These are phyloP conservation scores for Apoda limacodes DNA, from an alignment of 2,888 invertebrate species.

Conservation along the genomic window DNA sequence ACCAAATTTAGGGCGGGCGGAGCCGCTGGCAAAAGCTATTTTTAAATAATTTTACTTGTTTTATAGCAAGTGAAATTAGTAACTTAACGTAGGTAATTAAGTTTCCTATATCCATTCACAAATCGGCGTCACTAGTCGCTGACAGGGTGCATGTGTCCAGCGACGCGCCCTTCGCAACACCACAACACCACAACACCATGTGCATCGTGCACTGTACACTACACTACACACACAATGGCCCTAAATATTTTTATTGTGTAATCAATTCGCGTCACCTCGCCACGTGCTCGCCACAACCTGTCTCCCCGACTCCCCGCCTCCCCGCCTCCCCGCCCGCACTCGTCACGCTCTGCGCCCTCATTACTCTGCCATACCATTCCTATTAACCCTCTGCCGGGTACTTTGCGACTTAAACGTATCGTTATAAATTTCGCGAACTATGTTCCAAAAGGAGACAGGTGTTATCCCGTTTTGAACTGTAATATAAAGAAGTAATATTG, in stretches of 20 bases:
- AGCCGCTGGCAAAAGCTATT: no score
- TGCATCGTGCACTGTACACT: slow-evolving; percentile 11
- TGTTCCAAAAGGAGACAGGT: neutral
- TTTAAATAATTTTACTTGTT: no score
- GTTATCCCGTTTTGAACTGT: no score
- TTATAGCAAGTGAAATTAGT: no score
- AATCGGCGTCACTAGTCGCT: slow-evolving; percentile 12
- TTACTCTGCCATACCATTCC: slow-evolving; percentile 33
- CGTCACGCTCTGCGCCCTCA: slow-evolving; percentile 27
- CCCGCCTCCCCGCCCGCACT: slow-evolving; percentile 16
- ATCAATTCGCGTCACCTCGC: slow-evolving; percentile 31
- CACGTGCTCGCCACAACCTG: slow-evolving; percentile 27
- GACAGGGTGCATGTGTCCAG: slow-evolving; percentile 16
- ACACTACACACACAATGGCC: slow-evolving; percentile 5
- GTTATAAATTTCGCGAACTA: slow-evolving; percentile 11
- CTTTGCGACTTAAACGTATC: slow-evolving; percentile 6
- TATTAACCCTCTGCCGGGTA: slow-evolving; percentile 24
- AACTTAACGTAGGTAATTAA: no score
- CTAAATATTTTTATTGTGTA: slow-evolving; percentile 17
- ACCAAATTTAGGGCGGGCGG: no score
- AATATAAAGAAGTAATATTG: no score
- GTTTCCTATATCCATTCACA: no score
- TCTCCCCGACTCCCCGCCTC: slow-evolving; percentile 12
- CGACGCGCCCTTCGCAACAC: slow-evolving; percentile 13
- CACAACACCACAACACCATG: slow-evolving; percentile 18